Conservation (phyloP, 1,140 invertebrate genomes). For the Leptonema lineaticorne region DNA sequence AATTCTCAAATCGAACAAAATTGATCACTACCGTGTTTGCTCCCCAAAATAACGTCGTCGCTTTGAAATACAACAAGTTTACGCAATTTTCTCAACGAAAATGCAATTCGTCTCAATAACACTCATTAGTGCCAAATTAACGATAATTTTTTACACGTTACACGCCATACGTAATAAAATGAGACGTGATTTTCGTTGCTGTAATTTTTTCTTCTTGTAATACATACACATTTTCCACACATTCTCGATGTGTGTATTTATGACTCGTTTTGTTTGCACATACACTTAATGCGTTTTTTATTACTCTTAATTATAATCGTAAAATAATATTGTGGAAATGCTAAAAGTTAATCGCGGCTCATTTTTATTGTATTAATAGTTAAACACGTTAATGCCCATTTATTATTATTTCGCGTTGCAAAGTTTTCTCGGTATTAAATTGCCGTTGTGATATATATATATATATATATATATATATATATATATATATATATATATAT, state of each 20-base stretch:
- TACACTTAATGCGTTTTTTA: slow-evolving; percentile 16
- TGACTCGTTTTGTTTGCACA: slow-evolving; percentile 4
- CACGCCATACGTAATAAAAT: neutral
- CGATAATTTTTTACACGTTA: neutral
- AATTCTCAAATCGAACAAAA: too few species aligned
- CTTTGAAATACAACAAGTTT: too few species aligned
- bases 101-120: neutral
- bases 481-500: too few species aligned
- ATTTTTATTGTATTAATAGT: too few species aligned
- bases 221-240: too few species aligned
- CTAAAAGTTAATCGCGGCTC: too few species aligned
- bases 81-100: too few species aligned
- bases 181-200: too few species aligned
- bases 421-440: neutral
- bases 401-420: neutral
- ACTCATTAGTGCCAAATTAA: neutral
- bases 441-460: neutral
- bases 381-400: neutral
- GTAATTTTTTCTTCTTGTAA: neutral
- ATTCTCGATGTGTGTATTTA: neutral
- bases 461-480: too few species aligned
- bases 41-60: too few species aligned
- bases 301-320: slow-evolving; percentile 3
- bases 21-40: too few species aligned
- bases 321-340: too few species aligned